These are phyloP conservation scores for Coelinius sp. DNA, from an alignment of 2,888 invertebrate species.

Conservation along the genomic window DNA sequence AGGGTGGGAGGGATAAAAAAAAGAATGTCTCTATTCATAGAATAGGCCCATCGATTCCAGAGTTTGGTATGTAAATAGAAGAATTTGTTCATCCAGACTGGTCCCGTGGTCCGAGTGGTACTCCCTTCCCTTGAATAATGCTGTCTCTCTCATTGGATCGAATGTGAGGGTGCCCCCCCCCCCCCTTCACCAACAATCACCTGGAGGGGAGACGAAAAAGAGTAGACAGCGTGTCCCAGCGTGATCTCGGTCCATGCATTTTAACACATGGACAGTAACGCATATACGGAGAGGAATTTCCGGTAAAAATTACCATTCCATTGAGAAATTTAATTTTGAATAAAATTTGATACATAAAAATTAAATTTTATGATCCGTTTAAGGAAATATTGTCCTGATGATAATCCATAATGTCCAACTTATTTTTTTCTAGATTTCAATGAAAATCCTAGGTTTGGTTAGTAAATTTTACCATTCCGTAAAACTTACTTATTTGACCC, in stretches of 20 bases:
- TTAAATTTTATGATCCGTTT: no score
- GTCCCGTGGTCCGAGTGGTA: conserved; percentile 2
- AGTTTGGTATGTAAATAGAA: conserved; percentile 32
- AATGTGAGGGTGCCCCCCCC: neutral
- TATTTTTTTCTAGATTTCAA: no score
- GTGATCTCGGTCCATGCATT: neutral
- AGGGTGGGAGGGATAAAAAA: neutral
- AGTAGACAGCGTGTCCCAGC: conserved; percentile 1
- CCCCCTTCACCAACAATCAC: neutral
- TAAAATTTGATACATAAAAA: no score
- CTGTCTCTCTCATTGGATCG: neutral
- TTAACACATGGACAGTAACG: neutral
- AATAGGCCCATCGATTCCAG: conserved; percentile 17
- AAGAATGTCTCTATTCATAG: no score
- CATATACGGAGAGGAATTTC: neutral
- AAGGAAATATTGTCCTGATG: no score
- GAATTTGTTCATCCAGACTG: conserved; percentile 36
- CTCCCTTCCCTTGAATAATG: neutral
- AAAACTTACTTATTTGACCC: no score
- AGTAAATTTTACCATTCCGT: no score
- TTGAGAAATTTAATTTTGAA: no score
- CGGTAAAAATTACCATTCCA: no score
- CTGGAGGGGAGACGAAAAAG: neutral
- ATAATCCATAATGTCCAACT: no score
- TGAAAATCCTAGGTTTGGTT: no score